phyloP scores from a whole-genome alignment of 2,888 invertebrate genomes.

The Troides oblongomaculatus region DNA sequence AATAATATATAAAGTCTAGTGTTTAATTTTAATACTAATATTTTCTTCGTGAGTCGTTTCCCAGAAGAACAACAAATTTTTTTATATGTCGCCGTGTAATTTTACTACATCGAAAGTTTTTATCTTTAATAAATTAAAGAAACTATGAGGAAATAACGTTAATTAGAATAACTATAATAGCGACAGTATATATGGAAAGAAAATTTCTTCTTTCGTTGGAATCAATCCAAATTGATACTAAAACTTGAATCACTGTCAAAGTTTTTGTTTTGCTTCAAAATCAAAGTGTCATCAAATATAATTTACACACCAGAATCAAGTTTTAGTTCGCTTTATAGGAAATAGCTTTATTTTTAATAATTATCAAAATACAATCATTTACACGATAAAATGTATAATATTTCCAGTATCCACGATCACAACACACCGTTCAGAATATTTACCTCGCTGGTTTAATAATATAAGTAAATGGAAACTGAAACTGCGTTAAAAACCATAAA shows the following conservation, averaged over 20 bases:
- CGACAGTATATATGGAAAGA: too few relatives aligned
- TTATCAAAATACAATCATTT: background rate
- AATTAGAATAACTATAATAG: too few relatives aligned
- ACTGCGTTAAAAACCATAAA: conserved; percentile 13
- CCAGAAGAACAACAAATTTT: conserved; percentile 14
- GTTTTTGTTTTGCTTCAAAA: background rate
- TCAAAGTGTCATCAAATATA: background rate
- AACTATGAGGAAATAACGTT: too few relatives aligned
- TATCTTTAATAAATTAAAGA: too few relatives aligned
- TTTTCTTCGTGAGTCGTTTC: background rate
- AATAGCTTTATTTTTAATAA: background rate
- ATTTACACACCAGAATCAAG: background rate
- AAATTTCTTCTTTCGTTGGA: too few relatives aligned
- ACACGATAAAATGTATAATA: background rate
- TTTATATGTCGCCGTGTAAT: background rate
- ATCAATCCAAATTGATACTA: too few relatives aligned
- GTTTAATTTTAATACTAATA: background rate
- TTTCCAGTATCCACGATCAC: background rate
- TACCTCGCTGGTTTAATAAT: conserved; percentile 1
- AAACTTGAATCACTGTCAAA: background rate
- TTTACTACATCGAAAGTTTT: too few relatives aligned
- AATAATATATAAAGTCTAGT: background rate
- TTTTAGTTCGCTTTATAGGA: background rate
- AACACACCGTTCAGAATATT: background rate
- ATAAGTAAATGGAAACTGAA: conserved; percentile 14